A percentile compares a stretch with the other conserved stretches of the same genome.
These are phyloP conservation scores for Sceloporus tristichus DNA, from an alignment of 2,113 vertebrate species.

Conservation along the genomic window DNA sequence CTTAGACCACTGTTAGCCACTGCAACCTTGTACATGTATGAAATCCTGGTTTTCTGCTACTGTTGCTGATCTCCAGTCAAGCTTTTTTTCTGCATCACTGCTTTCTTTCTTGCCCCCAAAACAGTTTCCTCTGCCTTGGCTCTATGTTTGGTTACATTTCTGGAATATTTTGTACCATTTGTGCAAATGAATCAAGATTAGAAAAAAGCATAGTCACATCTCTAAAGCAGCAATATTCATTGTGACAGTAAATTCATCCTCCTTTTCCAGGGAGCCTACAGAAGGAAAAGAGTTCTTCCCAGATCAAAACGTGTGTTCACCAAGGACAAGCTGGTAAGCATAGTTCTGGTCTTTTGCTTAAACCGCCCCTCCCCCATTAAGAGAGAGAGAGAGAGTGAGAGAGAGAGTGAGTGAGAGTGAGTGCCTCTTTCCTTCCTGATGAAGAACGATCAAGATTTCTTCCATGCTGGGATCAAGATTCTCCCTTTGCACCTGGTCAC, in stretches of 20 bases:
- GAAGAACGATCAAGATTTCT: no score
- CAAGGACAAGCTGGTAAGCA: neutral
- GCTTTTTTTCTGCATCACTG: neutral
- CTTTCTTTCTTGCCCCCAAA: neutral
- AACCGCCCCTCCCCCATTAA: no score
- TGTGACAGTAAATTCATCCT: neutral
- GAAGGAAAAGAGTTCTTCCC: neutral
- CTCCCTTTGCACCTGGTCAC: no score
- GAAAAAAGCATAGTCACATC: neutral
- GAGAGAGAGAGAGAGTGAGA: no score
- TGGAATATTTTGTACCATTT: neutral
- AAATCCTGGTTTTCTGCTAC: neutral
- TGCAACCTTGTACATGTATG: neutral
- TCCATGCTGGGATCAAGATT: no score
- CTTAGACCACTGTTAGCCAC: neutral
- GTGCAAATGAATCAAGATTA: neutral
- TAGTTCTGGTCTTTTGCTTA: neutral
- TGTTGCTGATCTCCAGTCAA: neutral
- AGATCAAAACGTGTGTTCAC: neutral
- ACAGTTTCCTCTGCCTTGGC: neutral
- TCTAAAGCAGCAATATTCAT: neutral
- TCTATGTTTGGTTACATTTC: neutral
- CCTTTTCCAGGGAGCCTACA: neutral
- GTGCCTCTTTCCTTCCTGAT: no score
- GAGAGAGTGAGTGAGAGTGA: no score